Percentiles rank a stretch among this genome's conserved stretches.
phyloP scores from a whole-genome alignment of 1,140 invertebrate genomes.

The Magallana angulata region DNA sequence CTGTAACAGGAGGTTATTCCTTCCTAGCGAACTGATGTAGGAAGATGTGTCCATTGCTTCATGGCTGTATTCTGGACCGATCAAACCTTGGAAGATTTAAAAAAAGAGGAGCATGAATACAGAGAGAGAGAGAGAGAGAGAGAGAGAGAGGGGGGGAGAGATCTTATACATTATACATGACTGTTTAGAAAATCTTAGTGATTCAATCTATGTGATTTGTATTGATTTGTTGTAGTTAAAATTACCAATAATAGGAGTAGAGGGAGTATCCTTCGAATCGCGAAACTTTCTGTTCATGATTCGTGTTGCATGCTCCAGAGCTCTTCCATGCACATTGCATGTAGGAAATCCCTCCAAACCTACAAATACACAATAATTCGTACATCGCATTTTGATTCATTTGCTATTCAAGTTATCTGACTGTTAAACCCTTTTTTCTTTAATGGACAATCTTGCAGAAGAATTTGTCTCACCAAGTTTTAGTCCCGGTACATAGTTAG shows the following conservation, averaged over 20 bases:
- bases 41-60: conserved; percentile 21
- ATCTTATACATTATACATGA: too few relatives aligned
- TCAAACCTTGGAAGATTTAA: not conserved
- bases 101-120: too few relatives aligned
- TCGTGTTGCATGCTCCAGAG: conserved; percentile 1
- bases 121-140: too few relatives aligned
- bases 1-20: conserved; percentile 26
- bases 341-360: conserved; percentile 30
- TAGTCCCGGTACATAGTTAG: conserved; percentile 30
- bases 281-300: not conserved
- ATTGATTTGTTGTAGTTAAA: not conserved
- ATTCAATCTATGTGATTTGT: not conserved
- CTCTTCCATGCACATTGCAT: conserved; percentile 21
- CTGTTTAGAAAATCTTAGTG: too few relatives aligned
- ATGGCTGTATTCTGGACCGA: conserved; percentile 39
- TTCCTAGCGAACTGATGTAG: conserved; percentile 8
- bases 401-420: not conserved
- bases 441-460: not conserved
- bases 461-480: conserved; percentile 21
- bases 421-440: not conserved
- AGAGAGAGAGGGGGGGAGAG: too few relatives aligned
- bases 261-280: not conserved
- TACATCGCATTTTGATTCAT: not conserved
- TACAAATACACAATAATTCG: not conserved
- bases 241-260: not conserved